Evolutionary conservation across 2,797 vertebrate species (phyloP).

Genomic region (Semaprochilodus insignis): DNA sequence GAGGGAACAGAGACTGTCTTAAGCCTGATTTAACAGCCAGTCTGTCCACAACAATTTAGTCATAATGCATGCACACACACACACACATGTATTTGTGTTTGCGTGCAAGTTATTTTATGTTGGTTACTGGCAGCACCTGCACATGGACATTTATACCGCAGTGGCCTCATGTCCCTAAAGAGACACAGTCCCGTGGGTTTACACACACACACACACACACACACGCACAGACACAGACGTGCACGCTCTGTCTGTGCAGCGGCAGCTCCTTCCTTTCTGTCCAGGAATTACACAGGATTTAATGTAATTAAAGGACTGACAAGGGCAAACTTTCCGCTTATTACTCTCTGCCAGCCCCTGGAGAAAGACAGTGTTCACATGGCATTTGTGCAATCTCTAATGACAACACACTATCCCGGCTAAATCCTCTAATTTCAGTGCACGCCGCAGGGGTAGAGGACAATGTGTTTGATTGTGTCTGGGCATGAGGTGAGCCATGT

Average conservation of each 20-base stretch:
- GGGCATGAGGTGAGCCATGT: neutral
- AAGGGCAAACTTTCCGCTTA: conserved; percentile 75
- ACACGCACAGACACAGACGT: conserved; percentile 29
- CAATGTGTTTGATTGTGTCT: conserved; percentile 21
- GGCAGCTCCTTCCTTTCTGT: conserved; percentile 59
- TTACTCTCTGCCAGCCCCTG: conserved; percentile 65
- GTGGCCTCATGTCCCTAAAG: neutral
- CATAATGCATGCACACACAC: conserved; percentile 23
- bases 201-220: conserved; percentile 29
- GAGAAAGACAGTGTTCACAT: conserved; percentile 69
- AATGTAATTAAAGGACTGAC: conserved; percentile 80
- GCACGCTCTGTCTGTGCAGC: conserved; percentile 42
- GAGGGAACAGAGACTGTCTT: conserved; percentile 16
- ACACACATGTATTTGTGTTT: neutral
- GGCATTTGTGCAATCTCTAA: conserved; percentile 76
- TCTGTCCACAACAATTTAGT: neutral
- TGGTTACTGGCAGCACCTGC: conserved; percentile 12
- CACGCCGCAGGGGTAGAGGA: conserved; percentile 43
- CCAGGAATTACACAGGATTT: conserved; percentile 72
- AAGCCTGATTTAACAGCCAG: conserved; percentile 17
- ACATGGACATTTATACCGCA: conserved; percentile 5
- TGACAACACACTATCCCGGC: conserved; percentile 68
- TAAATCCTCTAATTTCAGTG: conserved; percentile 72
- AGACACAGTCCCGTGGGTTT: neutral
- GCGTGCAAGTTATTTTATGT: neutral